A percentile compares a stretch with the other conserved stretches of the same genome.
Evolutionary conservation across 2,113 vertebrate species (phyloP).

Genomic region (Oncorhynchus masou): DNA sequence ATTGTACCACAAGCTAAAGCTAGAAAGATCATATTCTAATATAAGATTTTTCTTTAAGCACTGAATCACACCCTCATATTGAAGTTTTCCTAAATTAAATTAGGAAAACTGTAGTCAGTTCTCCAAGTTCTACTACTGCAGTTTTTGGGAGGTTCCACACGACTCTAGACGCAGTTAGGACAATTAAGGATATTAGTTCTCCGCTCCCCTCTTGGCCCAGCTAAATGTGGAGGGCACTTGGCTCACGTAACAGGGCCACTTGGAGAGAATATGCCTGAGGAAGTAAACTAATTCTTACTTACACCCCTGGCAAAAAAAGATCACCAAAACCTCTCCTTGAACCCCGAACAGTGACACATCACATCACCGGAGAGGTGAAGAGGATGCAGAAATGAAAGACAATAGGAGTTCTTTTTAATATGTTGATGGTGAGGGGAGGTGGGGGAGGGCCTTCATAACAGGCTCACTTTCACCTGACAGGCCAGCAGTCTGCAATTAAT

Average conservation of each 20-base stretch:
- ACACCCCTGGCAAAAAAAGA: slow-evolving; percentile 13
- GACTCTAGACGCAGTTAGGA: no score
- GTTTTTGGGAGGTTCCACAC: no score
- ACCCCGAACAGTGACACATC: background rate
- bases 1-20: no score
- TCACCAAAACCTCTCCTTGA: no score
- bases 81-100: no score
- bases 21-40: no score
- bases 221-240: background rate
- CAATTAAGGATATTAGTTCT: background rate
- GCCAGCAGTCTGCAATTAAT: no score
- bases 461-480: background rate
- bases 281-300: background rate
- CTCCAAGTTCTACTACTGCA: no score
- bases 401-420: slow-evolving; percentile 43
- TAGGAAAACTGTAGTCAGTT: no score
- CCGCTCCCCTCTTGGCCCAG: background rate
- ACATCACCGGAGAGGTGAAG: slow-evolving; percentile 17
- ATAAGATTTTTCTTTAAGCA: no score
- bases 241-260: background rate
- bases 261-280: background rate
- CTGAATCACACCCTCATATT: no score
- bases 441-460: slow-evolving; percentile 17
- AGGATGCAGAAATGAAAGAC: slow-evolving; percentile 39
- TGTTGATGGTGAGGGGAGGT: background rate